These are phyloP conservation scores for Neoarius graeffei DNA, from an alignment of 2,113 vertebrate species.

Conservation along the genomic window DNA sequence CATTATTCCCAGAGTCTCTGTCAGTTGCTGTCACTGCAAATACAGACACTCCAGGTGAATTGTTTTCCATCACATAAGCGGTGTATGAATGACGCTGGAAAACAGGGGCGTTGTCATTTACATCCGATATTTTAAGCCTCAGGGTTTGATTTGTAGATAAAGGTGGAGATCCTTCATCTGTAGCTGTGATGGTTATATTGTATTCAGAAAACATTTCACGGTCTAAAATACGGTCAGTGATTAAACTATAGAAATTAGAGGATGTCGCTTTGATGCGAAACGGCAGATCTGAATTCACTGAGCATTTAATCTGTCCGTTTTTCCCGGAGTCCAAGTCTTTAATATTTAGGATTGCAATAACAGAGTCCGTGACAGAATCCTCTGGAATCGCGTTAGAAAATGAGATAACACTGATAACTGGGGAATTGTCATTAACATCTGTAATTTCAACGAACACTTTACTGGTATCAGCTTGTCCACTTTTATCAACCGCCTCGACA, in stretches of 20 bases:
- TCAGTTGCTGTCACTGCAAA: no score
- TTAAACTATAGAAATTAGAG: slow-evolving; percentile 71
- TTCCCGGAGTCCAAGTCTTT: slow-evolving; percentile 74
- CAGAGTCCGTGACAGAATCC: slow-evolving; percentile 60
- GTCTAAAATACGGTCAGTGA: slow-evolving; percentile 75
- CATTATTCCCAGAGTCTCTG: no score
- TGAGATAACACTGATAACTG: slow-evolving; percentile 72
- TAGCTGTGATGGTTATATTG: slow-evolving; percentile 77
- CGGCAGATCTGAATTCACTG: slow-evolving; percentile 63
- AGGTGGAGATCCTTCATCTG: slow-evolving; percentile 69
- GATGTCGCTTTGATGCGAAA: slow-evolving; percentile 69
- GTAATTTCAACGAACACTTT: slow-evolving; percentile 77
- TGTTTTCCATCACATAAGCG: no score
- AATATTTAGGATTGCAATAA: slow-evolving; percentile 74
- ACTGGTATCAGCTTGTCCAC: slow-evolving; percentile 68
- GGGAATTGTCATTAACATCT: slow-evolving; percentile 73
- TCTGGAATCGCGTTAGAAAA: slow-evolving; percentile 69
- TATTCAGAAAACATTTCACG: slow-evolving; percentile 80
- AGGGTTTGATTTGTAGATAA: no score
- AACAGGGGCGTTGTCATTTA: no score
- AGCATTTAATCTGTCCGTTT: slow-evolving; percentile 69
- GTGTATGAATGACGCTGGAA: no score
- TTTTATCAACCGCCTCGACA: slow-evolving; percentile 78
- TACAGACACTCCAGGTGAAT: no score
- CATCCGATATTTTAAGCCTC: no score